phyloP scores from a whole-genome alignment of 2,888 invertebrate genomes.

The Andrena dorsata region DNA sequence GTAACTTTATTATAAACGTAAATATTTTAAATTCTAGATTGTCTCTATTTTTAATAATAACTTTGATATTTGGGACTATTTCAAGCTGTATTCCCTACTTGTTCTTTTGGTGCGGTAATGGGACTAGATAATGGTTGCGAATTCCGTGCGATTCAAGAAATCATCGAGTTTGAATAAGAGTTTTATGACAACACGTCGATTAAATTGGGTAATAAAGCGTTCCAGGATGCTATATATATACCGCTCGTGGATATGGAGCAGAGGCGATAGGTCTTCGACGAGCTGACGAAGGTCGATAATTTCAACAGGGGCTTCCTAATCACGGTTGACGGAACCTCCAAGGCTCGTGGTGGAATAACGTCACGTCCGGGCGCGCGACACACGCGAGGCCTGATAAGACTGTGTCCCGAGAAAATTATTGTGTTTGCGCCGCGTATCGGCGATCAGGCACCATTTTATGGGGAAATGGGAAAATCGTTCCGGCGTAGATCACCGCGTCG shows the following conservation, averaged over 20 bases:
- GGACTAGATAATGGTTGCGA: background rate
- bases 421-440: conserved; percentile 63
- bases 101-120: background rate
- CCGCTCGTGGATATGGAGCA: background rate
- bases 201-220: conserved; percentile 52
- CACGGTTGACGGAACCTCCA: conserved; percentile 63
- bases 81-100: background rate
- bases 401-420: conserved; percentile 63
- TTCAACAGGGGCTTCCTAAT: conserved; percentile 62
- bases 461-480: conserved; percentile 43
- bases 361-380: conserved; percentile 65
- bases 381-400: conserved; percentile 59
- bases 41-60: no score
- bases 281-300: conserved; percentile 40
- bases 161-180: background rate
- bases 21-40: no score
- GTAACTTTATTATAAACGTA: no score
- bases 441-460: conserved; percentile 33
- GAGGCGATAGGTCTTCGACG: conserved; percentile 2
- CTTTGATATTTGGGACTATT: background rate
- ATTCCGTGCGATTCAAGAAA: conserved; percentile 2
- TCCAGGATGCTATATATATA: conserved; percentile 24
- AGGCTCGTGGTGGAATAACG: conserved; percentile 50
- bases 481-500: conserved; percentile 63
- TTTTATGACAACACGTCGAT: conserved; percentile 29